A percentile compares a stretch with the other conserved stretches of the same genome.
Conservation (phyloP, 2,113 vertebrate genomes). For the Lepidiolamprologus cunningtoni region DNA sequence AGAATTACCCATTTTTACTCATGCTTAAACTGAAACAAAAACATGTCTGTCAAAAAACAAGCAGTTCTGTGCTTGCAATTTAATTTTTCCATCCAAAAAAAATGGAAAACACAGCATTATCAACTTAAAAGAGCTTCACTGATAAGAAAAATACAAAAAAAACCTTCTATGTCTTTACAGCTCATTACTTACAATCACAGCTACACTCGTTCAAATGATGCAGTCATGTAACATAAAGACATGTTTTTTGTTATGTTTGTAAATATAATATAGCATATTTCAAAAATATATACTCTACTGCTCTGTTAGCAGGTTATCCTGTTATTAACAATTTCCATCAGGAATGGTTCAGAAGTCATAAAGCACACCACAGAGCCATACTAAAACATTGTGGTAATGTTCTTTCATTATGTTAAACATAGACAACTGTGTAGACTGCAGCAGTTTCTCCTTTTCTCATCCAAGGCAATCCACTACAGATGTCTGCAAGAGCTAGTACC, state of each 20-base stretch:
- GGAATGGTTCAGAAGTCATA: not conserved
- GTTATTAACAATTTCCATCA: not conserved
- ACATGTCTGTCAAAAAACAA: not conserved
- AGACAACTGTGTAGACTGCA: not conserved
- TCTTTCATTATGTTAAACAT: not conserved
- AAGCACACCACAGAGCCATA: not conserved
- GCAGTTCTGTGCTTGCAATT: not conserved
- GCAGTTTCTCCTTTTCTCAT: not conserved
- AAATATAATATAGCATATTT: not conserved
- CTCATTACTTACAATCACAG: not conserved
- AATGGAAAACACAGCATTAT: not conserved
- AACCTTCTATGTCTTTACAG: not conserved
- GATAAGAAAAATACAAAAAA: not conserved
- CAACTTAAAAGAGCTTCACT: not conserved
- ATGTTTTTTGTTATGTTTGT: not conserved
- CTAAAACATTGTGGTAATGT: not conserved
- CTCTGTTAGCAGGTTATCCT: not conserved
- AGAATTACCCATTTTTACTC: not conserved
- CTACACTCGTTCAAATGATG: not conserved
- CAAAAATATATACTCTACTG: not conserved
- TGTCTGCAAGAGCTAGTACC: not conserved
- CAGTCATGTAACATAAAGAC: not conserved
- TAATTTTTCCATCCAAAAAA: not conserved
- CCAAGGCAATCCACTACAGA: not conserved
- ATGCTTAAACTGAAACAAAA: not conserved